Percentiles rank a stretch among this genome's conserved stretches.
Conservation (phyloP, 2,113 vertebrate genomes). For the Oreochromis spilurus region DNA sequence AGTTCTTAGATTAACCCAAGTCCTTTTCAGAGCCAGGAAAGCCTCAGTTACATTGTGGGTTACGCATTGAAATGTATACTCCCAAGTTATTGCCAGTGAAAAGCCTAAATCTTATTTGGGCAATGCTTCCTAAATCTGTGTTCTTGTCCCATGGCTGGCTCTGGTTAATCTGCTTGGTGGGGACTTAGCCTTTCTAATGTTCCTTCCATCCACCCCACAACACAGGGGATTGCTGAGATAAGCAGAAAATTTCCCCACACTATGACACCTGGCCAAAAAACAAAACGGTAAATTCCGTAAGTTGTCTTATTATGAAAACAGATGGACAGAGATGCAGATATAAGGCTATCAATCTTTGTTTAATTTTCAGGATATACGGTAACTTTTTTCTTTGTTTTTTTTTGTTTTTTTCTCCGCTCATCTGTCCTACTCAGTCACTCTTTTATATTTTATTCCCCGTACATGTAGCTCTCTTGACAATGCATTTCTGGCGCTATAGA, state of each 20-base stretch:
- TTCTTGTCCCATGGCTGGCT: slow-evolving; percentile 30
- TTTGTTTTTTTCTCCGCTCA: background rate
- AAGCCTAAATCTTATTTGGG: slow-evolving; percentile 60
- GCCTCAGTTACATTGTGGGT: slow-evolving; percentile 5
- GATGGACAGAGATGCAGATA: slow-evolving; percentile 5
- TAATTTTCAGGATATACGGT: background rate
- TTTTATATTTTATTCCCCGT: background rate
- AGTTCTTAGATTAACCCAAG: slow-evolving; percentile 45
- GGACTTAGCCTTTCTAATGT: slow-evolving; percentile 49
- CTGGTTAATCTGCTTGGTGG: slow-evolving; percentile 58
- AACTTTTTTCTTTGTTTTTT: background rate
- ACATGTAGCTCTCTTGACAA: background rate
- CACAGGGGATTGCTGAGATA: slow-evolving; percentile 37
- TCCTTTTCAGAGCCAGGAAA: slow-evolving; percentile 22
- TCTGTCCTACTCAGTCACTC: background rate
- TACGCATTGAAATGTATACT: slow-evolving; percentile 44
- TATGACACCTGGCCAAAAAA: slow-evolving; percentile 1
- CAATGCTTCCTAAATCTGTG: slow-evolving; percentile 58
- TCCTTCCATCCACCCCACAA: slow-evolving; percentile 20
- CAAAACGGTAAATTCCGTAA: slow-evolving; percentile 20
- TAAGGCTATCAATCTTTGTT: background rate
- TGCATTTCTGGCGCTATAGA: slow-evolving; percentile 8
- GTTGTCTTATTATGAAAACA: background rate
- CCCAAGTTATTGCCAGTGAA: slow-evolving; percentile 63
- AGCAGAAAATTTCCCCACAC: slow-evolving; percentile 11